Evolutionary conservation across 2,888 invertebrate species (phyloP), one percentile per base, ranked within the genome.

Genomic region (Syritta pipiens): DNA sequence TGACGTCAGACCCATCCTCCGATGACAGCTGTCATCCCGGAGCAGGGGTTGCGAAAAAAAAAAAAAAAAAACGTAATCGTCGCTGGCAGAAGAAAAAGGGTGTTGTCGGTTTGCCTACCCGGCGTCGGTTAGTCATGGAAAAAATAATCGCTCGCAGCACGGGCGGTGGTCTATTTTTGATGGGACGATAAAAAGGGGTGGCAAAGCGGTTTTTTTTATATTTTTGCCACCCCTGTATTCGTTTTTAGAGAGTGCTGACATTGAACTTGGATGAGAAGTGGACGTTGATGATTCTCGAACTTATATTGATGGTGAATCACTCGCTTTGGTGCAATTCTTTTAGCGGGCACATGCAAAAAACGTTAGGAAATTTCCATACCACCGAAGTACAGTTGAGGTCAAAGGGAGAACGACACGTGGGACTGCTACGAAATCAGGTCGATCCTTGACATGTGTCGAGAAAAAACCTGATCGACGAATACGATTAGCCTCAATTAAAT

Each of bases 1-100:
- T 79, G 60, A 79, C 74, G 74, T 79, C 79, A 79, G 14, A 0
- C 12, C 28, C 42, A 48, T 55, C 22, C 14, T 37, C 9, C 35
- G 37, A 17, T 12, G 48, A 57, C 71, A 71, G 63, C 57, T 71
- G 62, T 51, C 57, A 53, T 12, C 10, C 17, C 3, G n/a, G 22
- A 4, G 10, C 20, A 20, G 10, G 20, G 26, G 24, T 19, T 14
- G 19, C 22, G 14, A 28, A 28, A 28, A 7, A 6, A 28, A 28
- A 1, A 28, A 28, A 1, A 28, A 28, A 1, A 28, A 28, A 28
- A 6, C 10, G 24, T 17, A 9, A 35, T n/a, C n/a, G n/a, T n/a
- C n/a, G n/a, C 7, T 3, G 1, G 10, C 3, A 9, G 42, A 0
- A 20, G 10, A 42, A 44, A 63, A 17, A 37, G 46, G 69, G 69